These are phyloP conservation scores for Elegia similella DNA, from an alignment of 2,888 invertebrate genomes.

Conservation along the genomic window DNA sequence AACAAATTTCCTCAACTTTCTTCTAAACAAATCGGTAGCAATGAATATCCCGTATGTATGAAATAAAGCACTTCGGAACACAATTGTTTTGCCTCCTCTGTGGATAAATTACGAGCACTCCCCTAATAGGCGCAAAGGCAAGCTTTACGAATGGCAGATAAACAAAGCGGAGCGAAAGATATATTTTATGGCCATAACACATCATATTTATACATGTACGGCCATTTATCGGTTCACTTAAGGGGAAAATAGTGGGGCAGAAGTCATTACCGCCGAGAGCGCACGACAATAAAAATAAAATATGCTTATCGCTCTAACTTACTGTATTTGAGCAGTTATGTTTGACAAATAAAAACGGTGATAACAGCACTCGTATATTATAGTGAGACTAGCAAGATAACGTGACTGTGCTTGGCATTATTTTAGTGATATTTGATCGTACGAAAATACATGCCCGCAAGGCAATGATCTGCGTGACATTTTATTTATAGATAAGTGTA, in stretches of 20 bases:
- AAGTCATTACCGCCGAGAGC: conserved; percentile 48
- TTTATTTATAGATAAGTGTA: too few species aligned
- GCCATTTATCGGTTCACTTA: conserved; percentile 46
- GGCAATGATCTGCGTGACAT: too few species aligned
- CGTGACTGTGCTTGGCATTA: neutral
- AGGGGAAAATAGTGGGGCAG: conserved; percentile 40
- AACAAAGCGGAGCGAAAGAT: neutral
- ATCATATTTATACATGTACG: conserved; percentile 22
- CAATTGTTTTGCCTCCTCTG: neutral
- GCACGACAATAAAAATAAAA: conserved; percentile 56
- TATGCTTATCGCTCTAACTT: conserved; percentile 55
- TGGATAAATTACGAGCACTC: neutral
- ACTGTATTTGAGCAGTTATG: conserved; percentile 43
- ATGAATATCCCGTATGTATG: too few species aligned
- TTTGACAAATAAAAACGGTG: conserved; percentile 44
- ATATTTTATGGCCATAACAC: conserved; percentile 10
- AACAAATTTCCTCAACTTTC: too few species aligned
- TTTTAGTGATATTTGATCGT: neutral
- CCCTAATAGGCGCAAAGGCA: neutral
- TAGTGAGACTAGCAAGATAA: neutral
- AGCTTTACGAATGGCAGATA: conserved; percentile 2
- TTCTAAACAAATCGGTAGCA: too few species aligned
- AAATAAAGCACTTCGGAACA: neutral
- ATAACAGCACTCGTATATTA: conserved; percentile 23
- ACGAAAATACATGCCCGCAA: neutral